Base-by-base conservation (phyloP, 2,797 vertebrate genomes). In the Tarsius wallacei region DNA sequence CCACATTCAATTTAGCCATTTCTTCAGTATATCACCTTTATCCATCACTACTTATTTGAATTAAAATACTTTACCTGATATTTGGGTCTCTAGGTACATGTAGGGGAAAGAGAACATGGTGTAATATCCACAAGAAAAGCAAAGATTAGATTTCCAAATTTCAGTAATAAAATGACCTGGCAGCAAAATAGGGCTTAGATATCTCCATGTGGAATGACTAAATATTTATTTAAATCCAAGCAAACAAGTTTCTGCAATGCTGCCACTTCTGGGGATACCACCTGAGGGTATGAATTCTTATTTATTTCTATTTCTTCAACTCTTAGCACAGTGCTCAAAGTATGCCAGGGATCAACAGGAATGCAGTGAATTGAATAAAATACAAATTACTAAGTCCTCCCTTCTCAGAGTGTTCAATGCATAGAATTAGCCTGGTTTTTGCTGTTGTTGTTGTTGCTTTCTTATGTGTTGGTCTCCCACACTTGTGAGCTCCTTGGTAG, bases 11-110 rank as follows among this genome's bases (percentile, higher is more conserved):
- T 92, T 94, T 91, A 95, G 90, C 68, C 51, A 78, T 97, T 98
- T 96, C 92, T 93, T 94, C 53, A 88, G 47, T 78, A 78, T 86
- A 64, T 96, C 86, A 86, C 73, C 55, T 95, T 95, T 96, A 84
- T 89, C 78, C 78, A 83, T 96, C 82, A 91, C 77, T 97, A 85
- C 84, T 94, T 95, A 96, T 92, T 97, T 96, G 88, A 97, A 96
- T 90, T 81, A 91, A 94, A 97, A 88, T 61, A 91, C 53, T 97
- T 94, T 66, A 85, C 73, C 42, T 82, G 73, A 88, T 91, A 89
- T 22, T 49, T 77, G 31, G 71, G 77, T 90, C 94, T 96, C 47
- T 59, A 51, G 81, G 59, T n/a, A 21, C 57, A 80, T 80, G 70
- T 53, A 71, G 15, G 2, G 33, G 22, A 87, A 93, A 96, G 74